These are phyloP conservation scores for Pardalotus punctatus DNA, from an alignment of 2,113 vertebrate species.

Conservation along the genomic window DNA sequence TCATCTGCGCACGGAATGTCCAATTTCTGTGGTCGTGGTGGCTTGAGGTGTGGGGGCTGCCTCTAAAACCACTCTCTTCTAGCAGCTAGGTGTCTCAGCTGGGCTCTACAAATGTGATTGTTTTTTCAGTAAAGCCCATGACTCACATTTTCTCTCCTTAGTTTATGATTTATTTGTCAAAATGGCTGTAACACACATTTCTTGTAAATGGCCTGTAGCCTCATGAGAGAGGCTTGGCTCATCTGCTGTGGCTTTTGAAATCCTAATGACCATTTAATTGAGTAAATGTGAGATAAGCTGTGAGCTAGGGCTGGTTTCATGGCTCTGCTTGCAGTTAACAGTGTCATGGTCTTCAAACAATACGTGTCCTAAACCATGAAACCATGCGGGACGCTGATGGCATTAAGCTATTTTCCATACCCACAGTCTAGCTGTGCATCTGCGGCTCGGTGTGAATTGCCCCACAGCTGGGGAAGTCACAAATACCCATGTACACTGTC, in stretches of 20 bases:
- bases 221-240: background rate
- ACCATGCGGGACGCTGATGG: background rate
- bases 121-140: background rate
- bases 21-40: background rate
- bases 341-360: conserved; percentile 6
- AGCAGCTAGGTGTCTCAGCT: background rate
- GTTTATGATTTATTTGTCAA: conserved; percentile 20
- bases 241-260: conserved; percentile 32
- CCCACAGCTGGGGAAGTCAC: background rate
- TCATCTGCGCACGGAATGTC: rapidly evolving
- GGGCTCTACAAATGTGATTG: background rate
- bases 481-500: background rate
- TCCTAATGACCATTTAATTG: conserved; percentile 3
- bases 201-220: background rate
- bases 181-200: background rate
- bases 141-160: conserved; percentile 33
- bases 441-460: background rate
- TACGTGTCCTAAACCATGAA: background rate
- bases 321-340: conserved; percentile 12
- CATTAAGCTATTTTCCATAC: conserved; percentile 27
- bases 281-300: conserved; percentile 47
- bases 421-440: background rate
- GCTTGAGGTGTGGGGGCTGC: background rate
- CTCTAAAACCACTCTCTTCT: background rate
- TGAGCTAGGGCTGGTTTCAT: conserved; percentile 15